Conservation (phyloP, 2,888 invertebrate genomes). For the Digitonthophagus gazella region DNA sequence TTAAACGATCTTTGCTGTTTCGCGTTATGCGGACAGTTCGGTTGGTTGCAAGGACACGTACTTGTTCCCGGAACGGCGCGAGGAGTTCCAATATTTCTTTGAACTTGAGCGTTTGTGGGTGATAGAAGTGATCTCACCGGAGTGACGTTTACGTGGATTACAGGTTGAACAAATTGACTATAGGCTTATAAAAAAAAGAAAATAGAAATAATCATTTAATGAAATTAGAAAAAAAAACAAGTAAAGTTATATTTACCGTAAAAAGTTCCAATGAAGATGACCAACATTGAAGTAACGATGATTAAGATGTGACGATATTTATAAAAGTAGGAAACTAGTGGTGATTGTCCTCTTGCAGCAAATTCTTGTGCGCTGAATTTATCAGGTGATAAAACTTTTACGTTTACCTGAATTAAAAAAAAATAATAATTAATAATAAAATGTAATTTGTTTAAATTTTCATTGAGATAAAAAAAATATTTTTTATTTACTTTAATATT, state of each 20-base stretch:
- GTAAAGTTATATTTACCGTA: conserved; percentile 45
- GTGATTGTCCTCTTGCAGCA: conserved; percentile 28
- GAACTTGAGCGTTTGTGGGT: background rate
- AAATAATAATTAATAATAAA: background rate
- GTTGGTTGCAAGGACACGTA: background rate
- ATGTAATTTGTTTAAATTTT: background rate
- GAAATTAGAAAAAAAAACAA: no score
- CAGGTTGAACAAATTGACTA: conserved; percentile 46
- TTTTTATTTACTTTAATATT: conserved; percentile 36
- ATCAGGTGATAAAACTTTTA: conserved; percentile 31
- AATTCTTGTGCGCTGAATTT: conserved; percentile 32
- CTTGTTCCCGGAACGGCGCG: background rate
- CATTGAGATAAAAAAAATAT: background rate
- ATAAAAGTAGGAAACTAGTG: conserved; percentile 33
- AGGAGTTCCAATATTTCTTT: background rate
- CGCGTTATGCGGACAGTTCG: background rate
- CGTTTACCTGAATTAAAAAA: conserved; percentile 29
- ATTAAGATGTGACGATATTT: conserved; percentile 34
- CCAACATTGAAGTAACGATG: conserved; percentile 39
- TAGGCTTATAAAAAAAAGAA: conserved; percentile 44
- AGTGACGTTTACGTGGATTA: conserved; percentile 45
- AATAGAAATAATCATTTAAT: background rate
- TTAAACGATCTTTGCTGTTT: background rate
- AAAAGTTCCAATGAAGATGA: conserved; percentile 45
- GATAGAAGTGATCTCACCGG: conserved; percentile 31